These are phyloP conservation scores for Baccha elongata DNA, from an alignment of 2,888 invertebrate genomes.

Conservation along the genomic window DNA sequence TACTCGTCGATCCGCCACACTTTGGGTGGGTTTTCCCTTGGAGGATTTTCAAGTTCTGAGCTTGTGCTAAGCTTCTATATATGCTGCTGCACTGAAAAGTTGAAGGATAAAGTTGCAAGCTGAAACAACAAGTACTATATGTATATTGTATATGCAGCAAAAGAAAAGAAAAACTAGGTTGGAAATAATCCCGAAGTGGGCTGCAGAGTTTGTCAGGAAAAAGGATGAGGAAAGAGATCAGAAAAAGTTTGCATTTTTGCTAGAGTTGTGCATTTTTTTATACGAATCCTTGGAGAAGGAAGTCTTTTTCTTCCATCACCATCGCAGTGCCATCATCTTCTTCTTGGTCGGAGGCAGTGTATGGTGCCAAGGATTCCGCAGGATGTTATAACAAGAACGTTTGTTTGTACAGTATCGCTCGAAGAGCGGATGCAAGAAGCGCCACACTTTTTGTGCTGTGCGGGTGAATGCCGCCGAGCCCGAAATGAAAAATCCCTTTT, in stretches of 20 bases:
- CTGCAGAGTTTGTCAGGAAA: not conserved
- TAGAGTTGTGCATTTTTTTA: conserved; percentile 48
- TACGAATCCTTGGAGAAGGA: conserved; percentile 39
- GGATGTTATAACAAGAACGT: conserved; percentile 73
- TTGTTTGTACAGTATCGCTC: conserved; percentile 67
- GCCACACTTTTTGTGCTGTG: conserved; percentile 72
- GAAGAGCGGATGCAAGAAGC: conserved; percentile 67
- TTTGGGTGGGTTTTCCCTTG: conserved; percentile 38
- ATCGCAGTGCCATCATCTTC: conserved; percentile 34
- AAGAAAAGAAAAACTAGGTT: conserved; percentile 65
- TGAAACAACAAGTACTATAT: conserved; percentile 70
- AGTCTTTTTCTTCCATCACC: conserved; percentile 51
- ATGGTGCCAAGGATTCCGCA: conserved; percentile 72
- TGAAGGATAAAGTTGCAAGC: conserved; percentile 69
- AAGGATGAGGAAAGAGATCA: conserved; percentile 29
- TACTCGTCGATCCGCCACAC: conserved; percentile 61
- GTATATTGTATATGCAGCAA: no score
- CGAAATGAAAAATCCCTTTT: conserved; percentile 72
- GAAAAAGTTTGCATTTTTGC: conserved; percentile 69
- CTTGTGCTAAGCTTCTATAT: conserved; percentile 52
- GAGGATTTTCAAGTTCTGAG: conserved; percentile 63
- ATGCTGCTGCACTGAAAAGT: conserved; percentile 21
- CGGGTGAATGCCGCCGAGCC: conserved; percentile 63
- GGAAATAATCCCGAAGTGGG: conserved; percentile 53
- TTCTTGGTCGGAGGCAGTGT: conserved; percentile 55